Conservation (phyloP, 2,113 vertebrate species). For the Corythornis madagascariensis region DNA sequence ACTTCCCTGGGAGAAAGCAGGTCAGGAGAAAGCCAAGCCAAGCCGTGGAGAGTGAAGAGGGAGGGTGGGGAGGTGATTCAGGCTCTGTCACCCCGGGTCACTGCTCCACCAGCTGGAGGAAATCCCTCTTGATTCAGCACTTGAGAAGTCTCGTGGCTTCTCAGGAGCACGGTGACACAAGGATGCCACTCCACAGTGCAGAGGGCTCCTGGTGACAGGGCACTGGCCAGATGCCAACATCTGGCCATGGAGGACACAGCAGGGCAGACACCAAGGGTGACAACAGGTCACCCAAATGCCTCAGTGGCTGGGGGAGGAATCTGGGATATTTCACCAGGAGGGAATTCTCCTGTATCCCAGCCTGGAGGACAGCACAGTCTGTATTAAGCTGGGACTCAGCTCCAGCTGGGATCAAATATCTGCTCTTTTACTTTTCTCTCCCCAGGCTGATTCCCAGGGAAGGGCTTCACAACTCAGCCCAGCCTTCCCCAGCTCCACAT, state of each 20-base stretch:
- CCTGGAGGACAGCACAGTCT: background rate
- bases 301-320: background rate
- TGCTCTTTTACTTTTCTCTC: background rate
- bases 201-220: background rate
- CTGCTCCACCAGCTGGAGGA: background rate
- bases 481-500: background rate
- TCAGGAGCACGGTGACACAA: fast-evolving
- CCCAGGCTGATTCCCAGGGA: background rate
- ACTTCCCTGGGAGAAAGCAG: fast-evolving
- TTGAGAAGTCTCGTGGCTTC: slow-evolving; percentile 13
- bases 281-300: background rate
- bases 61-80: background rate
- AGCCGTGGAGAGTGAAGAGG: background rate
- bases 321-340: background rate
- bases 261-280: background rate
- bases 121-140: background rate
- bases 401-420: background rate
- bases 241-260: fast-evolving
- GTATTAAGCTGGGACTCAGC: background rate
- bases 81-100: background rate
- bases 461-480: background rate
- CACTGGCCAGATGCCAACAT: background rate
- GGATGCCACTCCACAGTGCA: background rate
- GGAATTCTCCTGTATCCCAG: background rate
- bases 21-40: background rate